Evolutionary conservation across 2,797 vertebrate species (phyloP).

Genomic region (Lindbergichthys nudifrons): DNA sequence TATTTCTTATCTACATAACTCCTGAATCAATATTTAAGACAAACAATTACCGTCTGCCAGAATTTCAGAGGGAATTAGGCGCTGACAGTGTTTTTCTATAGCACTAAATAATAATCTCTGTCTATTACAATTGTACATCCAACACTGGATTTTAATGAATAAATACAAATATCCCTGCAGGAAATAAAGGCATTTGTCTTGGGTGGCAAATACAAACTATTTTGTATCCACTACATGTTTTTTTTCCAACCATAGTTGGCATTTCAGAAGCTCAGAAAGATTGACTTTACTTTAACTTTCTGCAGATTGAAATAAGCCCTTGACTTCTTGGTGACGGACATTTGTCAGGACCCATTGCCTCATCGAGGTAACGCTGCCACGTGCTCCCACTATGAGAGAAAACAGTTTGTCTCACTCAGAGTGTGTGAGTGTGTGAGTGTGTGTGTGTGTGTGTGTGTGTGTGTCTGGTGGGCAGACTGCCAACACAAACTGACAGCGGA

Average conservation of each 20-base stretch:
- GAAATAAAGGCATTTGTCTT: neutral
- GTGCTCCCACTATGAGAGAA: conserved; percentile 55
- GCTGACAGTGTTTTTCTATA: neutral
- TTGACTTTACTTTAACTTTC: neutral
- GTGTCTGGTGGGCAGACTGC: conserved; percentile 54
- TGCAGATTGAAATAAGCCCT: conserved; percentile 46
- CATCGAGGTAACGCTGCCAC: conserved; percentile 57
- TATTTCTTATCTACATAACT: neutral
- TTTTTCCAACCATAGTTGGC: neutral
- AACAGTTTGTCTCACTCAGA: conserved; percentile 8
- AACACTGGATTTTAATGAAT: neutral
- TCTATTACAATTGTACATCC: neutral
- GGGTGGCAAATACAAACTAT: neutral
- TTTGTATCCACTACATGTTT: neutral
- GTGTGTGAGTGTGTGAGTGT: conserved; percentile 33
- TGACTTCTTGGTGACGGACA: conserved; percentile 62
- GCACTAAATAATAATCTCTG: neutral
- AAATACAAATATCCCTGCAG: neutral
- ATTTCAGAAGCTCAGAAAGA: neutral
- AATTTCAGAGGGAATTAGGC: neutral
- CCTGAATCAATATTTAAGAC: neutral
- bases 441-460: conserved; percentile 41
- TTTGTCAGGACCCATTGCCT: conserved; percentile 66
- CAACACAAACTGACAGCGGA: conserved; percentile 72
- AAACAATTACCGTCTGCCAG: neutral